These are phyloP conservation scores for Microtus ochrogaster DNA, from an alignment of 2,113 vertebrate genomes.

Conservation along the genomic window DNA sequence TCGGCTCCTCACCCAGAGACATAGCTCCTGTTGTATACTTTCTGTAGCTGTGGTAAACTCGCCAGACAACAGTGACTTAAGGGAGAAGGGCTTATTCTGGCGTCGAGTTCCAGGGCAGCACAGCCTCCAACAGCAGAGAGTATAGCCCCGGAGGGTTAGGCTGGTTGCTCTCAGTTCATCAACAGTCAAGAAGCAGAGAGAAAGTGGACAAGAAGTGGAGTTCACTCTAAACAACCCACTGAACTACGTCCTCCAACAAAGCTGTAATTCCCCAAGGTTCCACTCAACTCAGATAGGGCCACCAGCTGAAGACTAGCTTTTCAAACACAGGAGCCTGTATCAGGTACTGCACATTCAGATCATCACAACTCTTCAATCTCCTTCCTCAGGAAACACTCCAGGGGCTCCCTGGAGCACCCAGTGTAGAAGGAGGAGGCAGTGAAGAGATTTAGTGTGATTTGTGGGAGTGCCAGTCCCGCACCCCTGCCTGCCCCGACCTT, in stretches of 20 bases:
- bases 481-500: too few species aligned
- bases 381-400: neutral
- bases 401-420: neutral
- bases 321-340: neutral
- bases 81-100: neutral
- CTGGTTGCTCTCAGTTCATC: neutral
- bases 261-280: neutral
- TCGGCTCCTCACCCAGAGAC: neutral
- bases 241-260: neutral
- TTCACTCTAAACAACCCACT: too few species aligned
- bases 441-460: fast-evolving
- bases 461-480: fast-evolving
- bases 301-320: neutral
- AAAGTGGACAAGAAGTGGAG: neutral
- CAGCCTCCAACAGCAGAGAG: neutral
- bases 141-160: neutral
- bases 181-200: neutral
- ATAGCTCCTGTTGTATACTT: neutral
- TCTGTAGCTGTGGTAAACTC: neutral
- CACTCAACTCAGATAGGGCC: neutral
- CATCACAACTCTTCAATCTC: neutral
- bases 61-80: too few species aligned
- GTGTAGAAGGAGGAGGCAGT: too few species aligned
- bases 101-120: neutral
- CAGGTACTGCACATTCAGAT: neutral